Percentiles rank a stretch among this genome's conserved stretches.
Conservation (phyloP, 2,797 vertebrate genomes). For the Eulemur mongoz region DNA sequence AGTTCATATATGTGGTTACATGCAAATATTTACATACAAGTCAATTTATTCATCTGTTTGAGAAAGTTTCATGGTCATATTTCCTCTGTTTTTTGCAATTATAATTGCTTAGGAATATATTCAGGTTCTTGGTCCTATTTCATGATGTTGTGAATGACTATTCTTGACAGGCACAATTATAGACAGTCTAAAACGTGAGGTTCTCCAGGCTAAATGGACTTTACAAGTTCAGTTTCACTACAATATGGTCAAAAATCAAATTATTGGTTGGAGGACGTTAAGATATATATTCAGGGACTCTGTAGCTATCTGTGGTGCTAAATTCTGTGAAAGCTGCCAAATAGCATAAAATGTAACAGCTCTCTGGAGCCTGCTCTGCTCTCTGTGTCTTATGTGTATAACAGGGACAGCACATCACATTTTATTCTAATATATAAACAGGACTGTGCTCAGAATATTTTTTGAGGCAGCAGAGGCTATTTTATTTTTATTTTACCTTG, state of each 20-base stretch:
- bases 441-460: background rate
- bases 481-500: slow-evolving; percentile 28
- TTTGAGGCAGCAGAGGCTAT: background rate
- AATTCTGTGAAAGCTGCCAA: background rate
- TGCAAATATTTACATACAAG: background rate
- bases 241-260: background rate
- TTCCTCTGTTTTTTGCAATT: background rate
- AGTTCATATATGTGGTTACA: background rate
- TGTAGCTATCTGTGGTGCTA: slow-evolving; percentile 63
- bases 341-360: background rate
- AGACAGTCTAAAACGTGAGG: background rate
- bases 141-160: background rate
- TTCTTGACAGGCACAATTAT: background rate
- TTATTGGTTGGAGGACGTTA: background rate
- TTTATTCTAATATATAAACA: slow-evolving; percentile 23
- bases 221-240: background rate
- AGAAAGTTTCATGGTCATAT: background rate
- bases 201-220: background rate
- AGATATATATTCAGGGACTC: background rate
- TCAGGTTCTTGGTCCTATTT: background rate
- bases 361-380: background rate
- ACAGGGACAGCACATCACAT: background rate
- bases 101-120: background rate
- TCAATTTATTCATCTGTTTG: background rate
- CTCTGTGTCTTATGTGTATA: background rate